Evolutionary conservation across 2,888 invertebrate species (phyloP), one percentile per base, ranked within the genome.

Genomic region (Hololepta plana): DNA sequence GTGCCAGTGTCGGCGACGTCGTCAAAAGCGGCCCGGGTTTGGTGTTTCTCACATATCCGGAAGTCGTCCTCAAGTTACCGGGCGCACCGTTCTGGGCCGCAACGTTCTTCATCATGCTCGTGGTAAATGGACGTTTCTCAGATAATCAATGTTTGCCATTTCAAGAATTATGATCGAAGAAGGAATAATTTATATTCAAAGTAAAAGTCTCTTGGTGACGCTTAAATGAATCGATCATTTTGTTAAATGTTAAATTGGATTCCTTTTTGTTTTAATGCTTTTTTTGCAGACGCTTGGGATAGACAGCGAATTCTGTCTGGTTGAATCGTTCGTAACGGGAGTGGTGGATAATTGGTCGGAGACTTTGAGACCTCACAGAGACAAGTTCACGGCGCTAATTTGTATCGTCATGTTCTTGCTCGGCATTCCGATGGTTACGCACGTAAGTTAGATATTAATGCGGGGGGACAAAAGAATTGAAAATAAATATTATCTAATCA

Each of bases 401-500:
- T 88, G 87, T 47, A 57, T 73, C 9, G 60, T 85, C 27, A 85
- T 88, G 25, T 79, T 84, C 49, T 51, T 85, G 8, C 71, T 79
- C 40, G 88, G 90, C 12, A 57, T 91, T 39, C 88, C 90, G 5
- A 82, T 87, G 58, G 72, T 90, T 24, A 72, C 84, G 40, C 76
- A 85, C 57, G 77, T 76, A 50, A 51, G 52, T 42, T 26, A 26
- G 10, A 17, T 12, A 15, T 21, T 21, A 21, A 21, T 21, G 6
- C 7, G n/a, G n/a, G n/a, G n/a, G n/a, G n/a, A n/a, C n/a, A n/a
- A n/a, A n/a, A n/a, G n/a, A n/a, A n/a, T n/a, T n/a, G n/a, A n/a
- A n/a, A n/a, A n/a, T n/a, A n/a, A n/a, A n/a, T n/a, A n/a, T n/a
- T n/a, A n/a, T n/a, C n/a, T n/a, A n/a, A n/a, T n/a, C n/a, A n/a